Percentiles rank a stretch among this genome's conserved stretches.
Conservation (phyloP, 1,140 invertebrate genomes). For the Hypsibius dujardini region DNA sequence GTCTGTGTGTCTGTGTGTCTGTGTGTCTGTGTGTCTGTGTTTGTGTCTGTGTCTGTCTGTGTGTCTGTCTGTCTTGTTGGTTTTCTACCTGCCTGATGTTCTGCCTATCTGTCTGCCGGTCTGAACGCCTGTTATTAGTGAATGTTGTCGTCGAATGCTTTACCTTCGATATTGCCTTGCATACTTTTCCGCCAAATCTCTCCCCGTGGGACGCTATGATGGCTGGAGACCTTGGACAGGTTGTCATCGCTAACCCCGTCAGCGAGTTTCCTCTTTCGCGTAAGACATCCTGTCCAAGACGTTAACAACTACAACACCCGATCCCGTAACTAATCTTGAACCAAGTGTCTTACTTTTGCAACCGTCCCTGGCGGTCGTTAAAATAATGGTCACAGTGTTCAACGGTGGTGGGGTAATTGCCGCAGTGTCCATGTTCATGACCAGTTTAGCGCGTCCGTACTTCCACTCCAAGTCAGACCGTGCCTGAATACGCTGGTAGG, state of each 20-base stretch:
- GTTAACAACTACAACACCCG: too few relatives aligned
- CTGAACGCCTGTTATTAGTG: too few relatives aligned
- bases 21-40: too few relatives aligned
- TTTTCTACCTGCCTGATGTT: too few relatives aligned
- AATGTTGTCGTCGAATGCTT: too few relatives aligned
- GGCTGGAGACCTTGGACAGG: background rate
- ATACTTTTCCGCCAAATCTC: background rate
- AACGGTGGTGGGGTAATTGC: slow-evolving; percentile 89
- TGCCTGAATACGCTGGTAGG: slow-evolving; percentile 89
- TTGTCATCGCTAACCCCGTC: background rate
- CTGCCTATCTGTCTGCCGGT: too few relatives aligned
- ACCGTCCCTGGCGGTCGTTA: background rate
- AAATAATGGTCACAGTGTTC: slow-evolving; percentile 70
- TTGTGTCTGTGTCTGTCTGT: too few relatives aligned
- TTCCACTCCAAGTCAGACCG: slow-evolving; percentile 99
- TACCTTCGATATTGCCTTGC: background rate
- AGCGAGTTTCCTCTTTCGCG: background rate
- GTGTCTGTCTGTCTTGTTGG: too few relatives aligned
- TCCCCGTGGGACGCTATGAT: background rate
- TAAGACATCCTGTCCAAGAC: background rate
- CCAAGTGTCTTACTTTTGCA: background rate
- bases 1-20: too few relatives aligned
- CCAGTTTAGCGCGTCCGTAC: slow-evolving; percentile 91
- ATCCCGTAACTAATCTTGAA: background rate
- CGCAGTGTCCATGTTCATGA: slow-evolving; percentile 94